phyloP scores from a whole-genome alignment of 2,113 vertebrate species.

The Tragelaphus strepsiceros region DNA sequence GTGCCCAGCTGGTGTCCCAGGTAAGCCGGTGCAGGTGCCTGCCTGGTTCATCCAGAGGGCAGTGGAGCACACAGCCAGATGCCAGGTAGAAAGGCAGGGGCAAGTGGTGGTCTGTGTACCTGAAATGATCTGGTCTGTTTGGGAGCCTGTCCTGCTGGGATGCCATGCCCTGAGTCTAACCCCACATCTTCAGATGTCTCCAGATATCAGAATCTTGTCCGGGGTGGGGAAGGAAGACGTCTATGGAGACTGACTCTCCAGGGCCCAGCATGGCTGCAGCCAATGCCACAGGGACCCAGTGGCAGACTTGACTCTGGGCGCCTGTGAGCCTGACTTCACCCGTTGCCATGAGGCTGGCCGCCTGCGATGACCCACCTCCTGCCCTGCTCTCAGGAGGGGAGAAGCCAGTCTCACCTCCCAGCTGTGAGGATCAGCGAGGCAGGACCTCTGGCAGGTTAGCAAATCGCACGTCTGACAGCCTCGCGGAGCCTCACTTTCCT shows the following conservation, averaged over 20 bases:
- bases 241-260: background rate
- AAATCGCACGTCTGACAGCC: background rate
- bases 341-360: accelerated
- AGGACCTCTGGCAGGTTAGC: background rate
- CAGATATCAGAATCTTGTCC: background rate
- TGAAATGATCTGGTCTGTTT: background rate
- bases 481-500: conserved; percentile 43
- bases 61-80: background rate
- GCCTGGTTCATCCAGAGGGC: background rate
- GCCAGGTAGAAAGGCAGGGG: background rate
- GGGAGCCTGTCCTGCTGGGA: background rate
- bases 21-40: background rate
- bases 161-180: background rate
- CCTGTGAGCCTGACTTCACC: accelerated
- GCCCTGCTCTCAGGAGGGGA: background rate
- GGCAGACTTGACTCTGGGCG: no score
- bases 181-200: background rate
- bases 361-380: no score
- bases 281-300: background rate
- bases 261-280: no score
- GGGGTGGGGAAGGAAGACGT: background rate
- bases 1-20: background rate
- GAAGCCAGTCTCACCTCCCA: accelerated
- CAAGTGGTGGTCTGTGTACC: no score
- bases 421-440: background rate